These are phyloP conservation scores for Thecophora atra DNA, from an alignment of 2,888 invertebrate genomes.

Conservation along the genomic window DNA sequence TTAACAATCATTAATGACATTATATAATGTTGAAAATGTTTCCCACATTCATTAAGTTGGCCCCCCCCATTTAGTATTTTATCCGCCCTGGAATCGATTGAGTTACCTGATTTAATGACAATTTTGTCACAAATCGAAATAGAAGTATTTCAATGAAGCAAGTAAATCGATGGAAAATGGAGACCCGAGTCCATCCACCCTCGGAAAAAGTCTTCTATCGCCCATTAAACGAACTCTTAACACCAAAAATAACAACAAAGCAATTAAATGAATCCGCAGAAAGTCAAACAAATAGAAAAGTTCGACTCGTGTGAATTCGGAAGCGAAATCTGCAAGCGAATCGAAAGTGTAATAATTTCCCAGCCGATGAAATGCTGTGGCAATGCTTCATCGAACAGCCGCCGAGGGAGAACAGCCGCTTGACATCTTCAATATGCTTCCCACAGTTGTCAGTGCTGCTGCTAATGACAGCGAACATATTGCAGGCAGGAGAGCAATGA, in stretches of 20 bases:
- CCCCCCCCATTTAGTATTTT: not conserved
- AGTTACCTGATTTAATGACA: constrained; percentile 3
- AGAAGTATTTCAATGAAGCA: constrained; percentile 27
- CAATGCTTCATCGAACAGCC: constrained; percentile 30
- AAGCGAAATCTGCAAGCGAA: not conserved
- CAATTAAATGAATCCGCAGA: constrained; percentile 21
- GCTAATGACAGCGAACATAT: constrained; percentile 34
- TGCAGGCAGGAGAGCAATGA: not conserved
- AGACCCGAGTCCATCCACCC: constrained; percentile 17
- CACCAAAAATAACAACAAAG: not conserved
- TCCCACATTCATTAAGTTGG: not conserved
- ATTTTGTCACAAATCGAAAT: constrained; percentile 22
- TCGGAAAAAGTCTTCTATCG: constrained; percentile 16
- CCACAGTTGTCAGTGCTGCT: constrained; percentile 36
- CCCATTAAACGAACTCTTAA: constrained; percentile 15
- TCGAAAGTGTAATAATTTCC: constrained; percentile 28
- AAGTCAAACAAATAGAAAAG: constrained; percentile 32
- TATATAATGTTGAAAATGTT: not conserved
- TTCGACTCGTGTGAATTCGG: constrained; percentile 26
- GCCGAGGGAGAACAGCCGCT: constrained; percentile 13
- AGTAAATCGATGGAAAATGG: not conserved
- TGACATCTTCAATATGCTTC: constrained; percentile 35
- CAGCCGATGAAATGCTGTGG: constrained; percentile 15
- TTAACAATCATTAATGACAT: not conserved
- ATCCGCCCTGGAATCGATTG: not conserved